Conservation (phyloP, 2,113 vertebrate species). For the Oenanthe melanoleuca region DNA sequence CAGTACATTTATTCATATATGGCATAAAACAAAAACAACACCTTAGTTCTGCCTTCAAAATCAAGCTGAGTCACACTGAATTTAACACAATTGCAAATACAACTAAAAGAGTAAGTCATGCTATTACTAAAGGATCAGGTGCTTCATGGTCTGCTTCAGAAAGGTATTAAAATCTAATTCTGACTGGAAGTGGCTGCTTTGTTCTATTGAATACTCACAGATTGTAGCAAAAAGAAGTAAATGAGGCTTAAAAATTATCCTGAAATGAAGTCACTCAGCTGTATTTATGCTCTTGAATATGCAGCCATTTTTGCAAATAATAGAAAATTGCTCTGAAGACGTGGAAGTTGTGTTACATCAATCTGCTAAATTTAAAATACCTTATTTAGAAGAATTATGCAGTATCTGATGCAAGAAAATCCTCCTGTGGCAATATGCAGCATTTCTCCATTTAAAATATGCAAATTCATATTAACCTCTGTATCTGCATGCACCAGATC, state of each 20-base stretch:
- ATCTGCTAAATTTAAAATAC: not conserved
- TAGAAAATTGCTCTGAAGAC: not conserved
- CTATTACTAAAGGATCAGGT: not conserved
- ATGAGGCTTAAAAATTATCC: not conserved
- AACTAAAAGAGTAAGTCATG: not conserved
- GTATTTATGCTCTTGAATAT: not conserved
- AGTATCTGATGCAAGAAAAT: not conserved
- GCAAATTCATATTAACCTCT: not conserved
- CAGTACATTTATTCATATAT: not conserved
- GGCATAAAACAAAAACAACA: not conserved
- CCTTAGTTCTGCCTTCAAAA: not conserved
- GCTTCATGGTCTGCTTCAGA: not conserved
- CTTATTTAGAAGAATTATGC: not conserved
- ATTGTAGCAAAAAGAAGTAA: not conserved
- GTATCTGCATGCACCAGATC: not conserved
- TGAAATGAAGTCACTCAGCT: not conserved
- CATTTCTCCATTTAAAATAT: not conserved
- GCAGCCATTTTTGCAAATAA: not conserved
- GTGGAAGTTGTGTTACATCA: not conserved
- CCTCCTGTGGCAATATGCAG: not conserved
- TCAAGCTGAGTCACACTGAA: not conserved
- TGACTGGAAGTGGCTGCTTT: not conserved
- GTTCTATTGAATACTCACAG: not conserved
- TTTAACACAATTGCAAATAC: not conserved
- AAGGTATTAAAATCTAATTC: not conserved